Base-by-base conservation (phyloP, 2,113 vertebrate species). In the Ifrita kowaldi region DNA sequence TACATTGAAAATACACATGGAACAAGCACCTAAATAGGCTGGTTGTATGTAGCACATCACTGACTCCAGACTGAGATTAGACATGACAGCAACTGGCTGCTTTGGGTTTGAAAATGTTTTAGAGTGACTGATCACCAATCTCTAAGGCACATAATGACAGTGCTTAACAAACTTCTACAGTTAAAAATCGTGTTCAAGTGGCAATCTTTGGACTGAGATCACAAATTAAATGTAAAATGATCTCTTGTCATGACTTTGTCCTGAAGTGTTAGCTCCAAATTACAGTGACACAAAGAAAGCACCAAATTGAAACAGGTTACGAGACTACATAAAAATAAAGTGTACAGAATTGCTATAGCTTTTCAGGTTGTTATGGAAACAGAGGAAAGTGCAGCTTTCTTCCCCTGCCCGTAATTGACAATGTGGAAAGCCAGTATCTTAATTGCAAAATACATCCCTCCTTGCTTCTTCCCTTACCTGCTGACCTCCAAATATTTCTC, bases 281-380 rank as follows among this genome's bases (percentile, higher is more conserved):
- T 78, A 18, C 57, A 49, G 3, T 77, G 71, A 78, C 47, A 84
- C 37, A 81, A 62, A 86, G 59, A 80, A 76, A 19, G 28, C 50
- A 86, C 8, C 33, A 78, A 76, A 71, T 53, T 70, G 85, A 77
- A 84, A 44, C 26, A 46, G 22, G 11, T 74, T 88, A 78, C 70
- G 55, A 80, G 44, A 71, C 70, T 52, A 39, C 20, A 73, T 41
- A 52, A 75, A 91, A 93, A 79, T 91, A 85, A 91, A 86, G 52
- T 47, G 32, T 67, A 65, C 33, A 60, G 47, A 80, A 64, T 68
- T 87, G 65, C 32, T 91, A 11, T 57, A 74, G 47, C n/a, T 78
- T 81, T 86, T 56, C 68, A 84, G 62, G 93, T 96, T 95, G 94
- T 93, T 95, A 95, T 85, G 68, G 95, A 87, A 93, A 96, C 87